Base-by-base conservation (phyloP, 2,113 vertebrate genomes). In the Onychorhynchus coronatus region DNA sequence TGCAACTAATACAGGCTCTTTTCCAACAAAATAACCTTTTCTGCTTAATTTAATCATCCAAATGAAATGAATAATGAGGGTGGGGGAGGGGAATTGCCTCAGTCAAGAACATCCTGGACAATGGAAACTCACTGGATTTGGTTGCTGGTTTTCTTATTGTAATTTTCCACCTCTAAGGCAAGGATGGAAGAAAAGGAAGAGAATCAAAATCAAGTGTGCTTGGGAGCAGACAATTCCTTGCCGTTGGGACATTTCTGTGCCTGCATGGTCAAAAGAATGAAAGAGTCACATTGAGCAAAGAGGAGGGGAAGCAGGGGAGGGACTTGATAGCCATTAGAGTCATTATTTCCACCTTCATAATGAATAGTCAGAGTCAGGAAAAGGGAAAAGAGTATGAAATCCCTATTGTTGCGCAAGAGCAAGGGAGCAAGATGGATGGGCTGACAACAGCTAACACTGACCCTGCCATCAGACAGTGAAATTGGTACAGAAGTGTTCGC, bases 11-110 rank as follows among this genome's bases (percentile, higher is more conserved):
- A 91, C 44, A 81, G 96, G 92, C 85, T 89, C 88, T 68, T 86
- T 94, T 94, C 93, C 96, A 96, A 89, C 18, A 93, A 93, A 96
- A 96, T 94, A 96, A 96, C 90, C 92, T 93, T 96, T 96, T 86
- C 76, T 84, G 63, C 44, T 94, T 95, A 93, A 94, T 91, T 94
- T 91, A 96, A 94, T 94, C 42, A 80, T 93, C 75, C 30, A 95
- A 96, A 91, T 85, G 11, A 95, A 90, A 88, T 77, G 9, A 96
- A 77, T 95, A 96, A 94, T 66, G 59, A 55, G n/a, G 18, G 12
- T 6, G 61, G 76, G 8, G 68, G 87, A 52, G 66, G 70, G 9
- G 9, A 95, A 85, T 46, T 86, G 49, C 56, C 89, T 94, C 28
- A 23, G 91, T 96, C 79, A 91, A 89, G 79, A 91, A 75, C 68